Conservation (phyloP, 1,140 invertebrate genomes). For the Anastrepha ludens region DNA sequence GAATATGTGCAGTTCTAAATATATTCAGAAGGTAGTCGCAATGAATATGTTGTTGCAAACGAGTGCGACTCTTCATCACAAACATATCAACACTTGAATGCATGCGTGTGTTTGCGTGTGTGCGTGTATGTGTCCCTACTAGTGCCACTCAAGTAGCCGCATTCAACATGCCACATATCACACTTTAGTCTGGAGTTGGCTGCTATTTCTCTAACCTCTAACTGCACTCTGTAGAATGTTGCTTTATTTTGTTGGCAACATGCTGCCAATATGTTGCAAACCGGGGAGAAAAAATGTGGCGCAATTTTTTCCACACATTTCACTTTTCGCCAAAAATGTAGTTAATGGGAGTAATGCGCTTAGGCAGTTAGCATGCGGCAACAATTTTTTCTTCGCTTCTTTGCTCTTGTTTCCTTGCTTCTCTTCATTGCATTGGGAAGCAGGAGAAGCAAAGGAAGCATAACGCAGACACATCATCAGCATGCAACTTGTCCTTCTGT, state of each 20-base stretch:
- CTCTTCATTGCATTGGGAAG: background rate
- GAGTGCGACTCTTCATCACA: background rate
- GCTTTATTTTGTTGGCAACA: background rate
- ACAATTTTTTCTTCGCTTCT: background rate
- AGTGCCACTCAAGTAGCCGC: background rate
- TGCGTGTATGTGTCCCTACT: background rate
- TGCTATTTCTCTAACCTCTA: background rate
- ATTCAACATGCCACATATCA: conserved; percentile 35
- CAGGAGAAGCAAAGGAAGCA: background rate
- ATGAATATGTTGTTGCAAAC: conserved; percentile 20
- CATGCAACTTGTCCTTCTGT: background rate
- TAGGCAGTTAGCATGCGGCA: conserved; percentile 5
- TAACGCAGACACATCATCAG: background rate
- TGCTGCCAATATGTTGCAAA: conserved; percentile 8
- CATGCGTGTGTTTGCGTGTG: background rate
- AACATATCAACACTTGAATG: background rate
- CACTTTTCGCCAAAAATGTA: conserved; percentile 11
- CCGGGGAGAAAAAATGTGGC: background rate
- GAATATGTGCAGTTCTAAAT: background rate
- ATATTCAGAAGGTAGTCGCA: background rate
- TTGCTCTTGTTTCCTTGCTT: background rate
- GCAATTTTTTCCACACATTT: conserved; percentile 29
- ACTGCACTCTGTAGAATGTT: background rate
- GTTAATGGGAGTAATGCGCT: conserved; percentile 40
- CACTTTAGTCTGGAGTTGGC: background rate